Base-by-base conservation (phyloP, 2,888 invertebrate genomes). In the Dicyrtoma fusca region DNA sequence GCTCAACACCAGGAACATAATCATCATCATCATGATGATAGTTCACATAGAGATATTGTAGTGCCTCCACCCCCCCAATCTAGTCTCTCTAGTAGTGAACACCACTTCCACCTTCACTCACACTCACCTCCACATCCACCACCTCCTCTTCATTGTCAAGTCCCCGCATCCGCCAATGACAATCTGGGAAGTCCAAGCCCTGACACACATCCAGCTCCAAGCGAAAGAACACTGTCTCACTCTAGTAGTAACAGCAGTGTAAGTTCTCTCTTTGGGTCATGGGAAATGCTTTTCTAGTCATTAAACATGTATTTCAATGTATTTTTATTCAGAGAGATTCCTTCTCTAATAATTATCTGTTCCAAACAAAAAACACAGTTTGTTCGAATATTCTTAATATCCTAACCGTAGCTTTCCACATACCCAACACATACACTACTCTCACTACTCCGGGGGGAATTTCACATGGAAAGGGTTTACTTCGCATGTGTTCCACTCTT, bases 161-260 rank as follows among this genome's bases (percentile, higher is more conserved):
- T 55, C 55, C 66, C 53, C 14, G 55, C 66, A 68, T 44, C 66
- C 44, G 34, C 26, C 55, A 42, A 13, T 55, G 42, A 51, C 14
- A 66, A 26, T 68, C 55, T 55, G 55, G 66, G 34, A 68, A 55
- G 44, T 61, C 17, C 26, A 65, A 65, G 65, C 17, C 51, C 34
- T 51, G 65, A 51, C 65, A 65, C 57, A 44, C 1, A 42, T 42
- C 5, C n/a, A 44, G 0, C 61, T 61, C 17, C n/a, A 61, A 19
- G 42, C 44, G 61, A 42, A n/a, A 42, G 26, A 26, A 34, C 34
- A 34, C 34, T 34, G 59, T 26, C 59, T 59, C 23, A 47, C 51
- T 42, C 14, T 53, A 55, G 66, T 68, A 66, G 53, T 66, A 57
- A 53, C 55, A 57, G 55, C 55, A 57, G 55, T 68, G 66, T 68